Conservation (phyloP, 2,113 vertebrate species). For the Chamaea fasciata region DNA sequence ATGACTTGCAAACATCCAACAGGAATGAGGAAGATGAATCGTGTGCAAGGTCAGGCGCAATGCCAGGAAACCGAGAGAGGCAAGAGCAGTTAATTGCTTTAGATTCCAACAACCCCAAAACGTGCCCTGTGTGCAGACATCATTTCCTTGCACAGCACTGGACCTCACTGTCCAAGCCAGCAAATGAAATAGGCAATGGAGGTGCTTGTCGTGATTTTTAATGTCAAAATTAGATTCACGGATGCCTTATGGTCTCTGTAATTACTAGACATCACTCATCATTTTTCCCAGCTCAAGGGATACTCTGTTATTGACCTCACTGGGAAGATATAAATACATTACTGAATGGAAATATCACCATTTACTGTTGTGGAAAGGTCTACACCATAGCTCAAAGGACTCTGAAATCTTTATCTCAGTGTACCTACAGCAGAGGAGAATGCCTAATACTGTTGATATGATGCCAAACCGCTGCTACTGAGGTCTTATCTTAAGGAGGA, state of each 20-base stretch:
- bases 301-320: constrained; percentile 41
- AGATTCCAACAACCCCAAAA: constrained; percentile 21
- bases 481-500: background rate
- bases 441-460: background rate
- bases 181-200: background rate
- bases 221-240: constrained; percentile 28
- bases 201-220: constrained; percentile 1
- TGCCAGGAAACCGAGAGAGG: background rate
- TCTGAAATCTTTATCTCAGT: background rate
- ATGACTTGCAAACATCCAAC: constrained; percentile 52
- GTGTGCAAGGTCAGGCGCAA: constrained; percentile 46
- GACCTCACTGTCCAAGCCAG: background rate
- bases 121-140: constrained; percentile 38
- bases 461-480: background rate
- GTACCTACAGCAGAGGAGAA: background rate
- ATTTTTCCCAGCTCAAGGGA: constrained; percentile 40
- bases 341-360: constrained; percentile 30
- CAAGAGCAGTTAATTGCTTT: constrained; percentile 52
- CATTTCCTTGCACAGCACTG: background rate
- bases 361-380: constrained; percentile 6
- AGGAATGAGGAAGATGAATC: constrained; percentile 36
- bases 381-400: constrained; percentile 6
- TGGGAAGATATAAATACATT: constrained; percentile 39
- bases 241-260: constrained; percentile 38
- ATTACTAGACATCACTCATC: constrained; percentile 49